phyloP scores from a whole-genome alignment of 2,888 invertebrate genomes.

The Dorcus parallelipipedus region DNA sequence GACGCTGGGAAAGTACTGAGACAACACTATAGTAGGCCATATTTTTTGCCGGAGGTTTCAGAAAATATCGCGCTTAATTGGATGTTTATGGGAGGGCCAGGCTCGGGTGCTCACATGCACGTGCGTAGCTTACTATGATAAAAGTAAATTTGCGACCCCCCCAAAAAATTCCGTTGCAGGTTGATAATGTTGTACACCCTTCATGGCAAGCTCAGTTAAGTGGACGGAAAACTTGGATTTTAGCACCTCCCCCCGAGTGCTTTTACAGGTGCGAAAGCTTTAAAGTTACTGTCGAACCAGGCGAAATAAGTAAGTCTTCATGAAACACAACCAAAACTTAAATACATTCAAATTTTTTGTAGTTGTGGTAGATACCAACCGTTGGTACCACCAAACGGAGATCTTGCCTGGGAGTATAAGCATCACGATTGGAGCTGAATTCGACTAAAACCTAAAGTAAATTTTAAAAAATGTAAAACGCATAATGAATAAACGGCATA shows the following conservation, averaged over 20 bases:
- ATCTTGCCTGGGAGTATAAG: slow-evolving; percentile 86
- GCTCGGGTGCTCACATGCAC: slow-evolving; percentile 93
- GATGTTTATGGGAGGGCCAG: slow-evolving; percentile 96
- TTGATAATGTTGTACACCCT: slow-evolving; percentile 88
- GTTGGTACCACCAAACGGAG: slow-evolving; percentile 92
- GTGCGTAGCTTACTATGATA: slow-evolving; percentile 54
- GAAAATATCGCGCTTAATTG: slow-evolving; percentile 90
- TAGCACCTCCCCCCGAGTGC: slow-evolving; percentile 93
- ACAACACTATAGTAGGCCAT: slow-evolving; percentile 76
- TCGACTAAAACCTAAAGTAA: slow-evolving; percentile 58
- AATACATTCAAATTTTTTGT: slow-evolving; percentile 23
- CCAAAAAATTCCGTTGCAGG: slow-evolving; percentile 54
- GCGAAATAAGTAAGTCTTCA: slow-evolving; percentile 79
- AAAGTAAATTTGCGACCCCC: not conserved
- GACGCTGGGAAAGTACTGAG: slow-evolving; percentile 74
- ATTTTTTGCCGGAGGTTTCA: slow-evolving; percentile 82
- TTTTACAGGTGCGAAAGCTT: slow-evolving; percentile 69
- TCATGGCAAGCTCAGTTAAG: slow-evolving; percentile 97
- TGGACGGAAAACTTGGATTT: slow-evolving; percentile 83
- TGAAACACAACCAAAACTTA: not conserved
- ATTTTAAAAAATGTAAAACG: too few species aligned
- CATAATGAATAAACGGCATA: not conserved
- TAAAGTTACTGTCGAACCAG: slow-evolving; percentile 71
- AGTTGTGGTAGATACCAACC: slow-evolving; percentile 93
- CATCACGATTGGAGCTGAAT: slow-evolving; percentile 95